Conservation (phyloP, 2,888 invertebrate species). For the Caenorhabditis macrosperma region DNA sequence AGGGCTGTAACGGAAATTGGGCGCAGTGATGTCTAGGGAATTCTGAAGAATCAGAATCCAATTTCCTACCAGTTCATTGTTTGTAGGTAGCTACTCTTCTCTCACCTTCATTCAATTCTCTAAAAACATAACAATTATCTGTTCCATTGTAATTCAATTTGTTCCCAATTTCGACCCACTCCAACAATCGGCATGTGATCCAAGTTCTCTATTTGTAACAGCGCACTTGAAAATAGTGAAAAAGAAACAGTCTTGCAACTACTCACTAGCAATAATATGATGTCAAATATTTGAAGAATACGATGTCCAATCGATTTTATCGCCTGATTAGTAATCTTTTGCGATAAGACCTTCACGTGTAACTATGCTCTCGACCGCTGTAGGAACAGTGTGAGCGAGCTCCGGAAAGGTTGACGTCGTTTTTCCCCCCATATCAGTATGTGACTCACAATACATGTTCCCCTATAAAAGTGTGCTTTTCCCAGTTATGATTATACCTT, state of each 20-base stretch:
- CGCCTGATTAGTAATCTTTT: constrained; percentile 47
- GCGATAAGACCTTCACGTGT: constrained; percentile 46
- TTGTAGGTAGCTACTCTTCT: neutral
- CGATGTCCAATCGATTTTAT: constrained; percentile 42
- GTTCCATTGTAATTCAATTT: neutral
- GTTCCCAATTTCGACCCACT: neutral
- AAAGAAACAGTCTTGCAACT: constrained; percentile 3
- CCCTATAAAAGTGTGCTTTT: neutral
- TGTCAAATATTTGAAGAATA: constrained; percentile 46
- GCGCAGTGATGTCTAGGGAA: neutral
- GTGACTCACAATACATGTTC: constrained; percentile 26
- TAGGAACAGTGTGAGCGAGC: constrained; percentile 32
- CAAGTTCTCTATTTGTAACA: neutral
- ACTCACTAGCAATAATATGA: constrained; percentile 36
- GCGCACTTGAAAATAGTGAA: constrained; percentile 1
- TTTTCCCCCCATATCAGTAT: constrained; percentile 12
- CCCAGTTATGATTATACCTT: neutral
- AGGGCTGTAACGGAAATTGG: neutral
- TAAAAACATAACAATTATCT: neutral
- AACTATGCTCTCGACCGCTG: constrained; percentile 25
- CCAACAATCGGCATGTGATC: constrained; percentile 1
- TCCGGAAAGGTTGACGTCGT: constrained; percentile 28
- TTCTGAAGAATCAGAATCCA: constrained; percentile 5
- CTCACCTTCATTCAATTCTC: neutral
- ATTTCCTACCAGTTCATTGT: constrained; percentile 18